phyloP scores from a whole-genome alignment of 2,888 invertebrate genomes.

The Brenthis daphne region DNA sequence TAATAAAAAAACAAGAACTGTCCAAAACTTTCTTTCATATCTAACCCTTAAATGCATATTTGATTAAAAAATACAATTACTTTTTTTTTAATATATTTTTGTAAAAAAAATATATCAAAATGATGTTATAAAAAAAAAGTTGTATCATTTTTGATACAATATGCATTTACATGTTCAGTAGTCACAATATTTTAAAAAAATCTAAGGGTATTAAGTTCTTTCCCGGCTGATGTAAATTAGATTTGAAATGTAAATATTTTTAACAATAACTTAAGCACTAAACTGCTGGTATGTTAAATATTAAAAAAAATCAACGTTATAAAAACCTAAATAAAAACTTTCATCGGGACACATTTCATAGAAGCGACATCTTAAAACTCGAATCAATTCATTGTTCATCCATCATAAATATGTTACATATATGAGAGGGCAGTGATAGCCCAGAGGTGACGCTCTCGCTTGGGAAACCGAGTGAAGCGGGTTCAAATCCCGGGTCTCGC shows the following conservation, averaged over 20 bases:
- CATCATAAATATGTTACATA: too few relatives aligned
- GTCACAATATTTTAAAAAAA: too few relatives aligned
- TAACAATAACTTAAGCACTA: conserved; percentile 15
- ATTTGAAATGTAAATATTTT: not conserved
- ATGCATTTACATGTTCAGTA: conserved; percentile 1
- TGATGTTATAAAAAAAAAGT: not conserved
- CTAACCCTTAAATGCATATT: conserved; percentile 13
- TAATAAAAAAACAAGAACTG: not conserved
- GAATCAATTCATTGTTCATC: too few relatives aligned
- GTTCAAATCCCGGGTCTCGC: too few relatives aligned
- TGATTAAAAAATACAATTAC: not conserved
- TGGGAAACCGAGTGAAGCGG: too few relatives aligned
- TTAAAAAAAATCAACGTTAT: conserved; percentile 8
- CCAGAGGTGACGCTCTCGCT: too few relatives aligned
- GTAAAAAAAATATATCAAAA: not conserved
- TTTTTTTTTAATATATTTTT: not conserved
- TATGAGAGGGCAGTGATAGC: too few relatives aligned
- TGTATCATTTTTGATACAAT: not conserved
- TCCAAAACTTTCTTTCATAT: not conserved
- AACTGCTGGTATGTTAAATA: conserved; percentile 1
- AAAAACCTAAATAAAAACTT: conserved; percentile 3
- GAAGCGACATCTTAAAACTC: not conserved
- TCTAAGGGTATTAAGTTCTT: not conserved
- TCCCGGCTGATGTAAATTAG: not conserved
- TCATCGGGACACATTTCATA: conserved; percentile 2